Conservation (phyloP, 2,888 invertebrate genomes). For the Caenorhabditis zanzibari region DNA sequence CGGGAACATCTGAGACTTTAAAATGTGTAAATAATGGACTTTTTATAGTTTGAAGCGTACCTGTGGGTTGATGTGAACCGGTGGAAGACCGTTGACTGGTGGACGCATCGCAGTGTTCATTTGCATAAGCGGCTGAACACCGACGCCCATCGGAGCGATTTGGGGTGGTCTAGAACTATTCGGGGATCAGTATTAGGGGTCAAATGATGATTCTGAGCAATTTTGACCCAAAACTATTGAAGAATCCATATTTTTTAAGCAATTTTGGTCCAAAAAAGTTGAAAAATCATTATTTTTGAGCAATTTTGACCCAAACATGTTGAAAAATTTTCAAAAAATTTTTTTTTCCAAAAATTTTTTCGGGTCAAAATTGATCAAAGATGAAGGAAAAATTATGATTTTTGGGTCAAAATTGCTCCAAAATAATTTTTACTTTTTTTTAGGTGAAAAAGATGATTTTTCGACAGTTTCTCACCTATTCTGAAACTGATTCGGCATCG, state of each 20-base stretch:
- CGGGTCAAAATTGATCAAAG: too few relatives aligned
- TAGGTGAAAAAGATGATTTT: too few relatives aligned
- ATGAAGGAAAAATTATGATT: too few relatives aligned
- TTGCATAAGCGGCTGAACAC: conserved; percentile 63
- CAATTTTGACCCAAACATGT: too few relatives aligned
- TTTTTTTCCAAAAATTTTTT: too few relatives aligned
- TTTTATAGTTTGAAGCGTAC: conserved; percentile 6
- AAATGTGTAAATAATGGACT: neutral
- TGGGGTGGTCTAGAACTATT: conserved; percentile 60
- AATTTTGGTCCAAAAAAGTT: too few relatives aligned
- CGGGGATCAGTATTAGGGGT: neutral
- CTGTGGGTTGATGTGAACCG: conserved; percentile 73
- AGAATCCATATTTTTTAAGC: too few relatives aligned
- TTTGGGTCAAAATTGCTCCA: too few relatives aligned
- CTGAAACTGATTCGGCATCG: conserved; percentile 54
- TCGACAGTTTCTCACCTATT: too few relatives aligned
- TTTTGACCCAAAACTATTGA: too few relatives aligned
- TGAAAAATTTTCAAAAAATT: too few relatives aligned
- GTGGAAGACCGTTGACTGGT: conserved; percentile 66
- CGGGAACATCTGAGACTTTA: conserved; percentile 57
- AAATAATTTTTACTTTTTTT: too few relatives aligned
- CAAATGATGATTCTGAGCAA: neutral
- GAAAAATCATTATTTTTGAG: neutral
- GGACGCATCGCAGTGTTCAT: conserved; percentile 64
- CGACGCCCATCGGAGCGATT: conserved; percentile 46